Conservation (phyloP, 1,140 invertebrate species). For the Brachystomella parvula region DNA sequence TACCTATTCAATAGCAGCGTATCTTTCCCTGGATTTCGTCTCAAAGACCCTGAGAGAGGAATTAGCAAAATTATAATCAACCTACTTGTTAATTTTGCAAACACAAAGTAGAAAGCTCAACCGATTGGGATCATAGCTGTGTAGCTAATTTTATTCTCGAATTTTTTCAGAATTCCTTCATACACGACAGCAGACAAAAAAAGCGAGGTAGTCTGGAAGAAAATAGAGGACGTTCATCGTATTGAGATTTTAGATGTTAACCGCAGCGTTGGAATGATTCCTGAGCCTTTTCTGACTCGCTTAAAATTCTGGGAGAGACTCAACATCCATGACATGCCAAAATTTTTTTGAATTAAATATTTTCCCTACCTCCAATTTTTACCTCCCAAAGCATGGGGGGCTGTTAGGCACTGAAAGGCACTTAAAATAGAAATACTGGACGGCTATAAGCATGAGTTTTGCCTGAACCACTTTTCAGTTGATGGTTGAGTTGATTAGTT, state of each 20-base stretch:
- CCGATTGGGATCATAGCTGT: background rate
- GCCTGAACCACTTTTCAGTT: no score
- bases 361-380: background rate
- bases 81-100: conserved; percentile 27
- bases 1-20: conserved; percentile 26
- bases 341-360: no score
- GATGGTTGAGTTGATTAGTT: no score
- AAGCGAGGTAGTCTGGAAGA: conserved; percentile 21
- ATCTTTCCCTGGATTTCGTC: conserved; percentile 19
- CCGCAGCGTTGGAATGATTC: conserved; percentile 20
- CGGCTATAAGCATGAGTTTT: no score
- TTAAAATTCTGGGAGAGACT: conserved; percentile 32
- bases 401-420: no score
- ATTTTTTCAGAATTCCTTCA: conserved; percentile 14
- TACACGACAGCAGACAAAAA: conserved; percentile 17
- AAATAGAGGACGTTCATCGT: conserved; percentile 7
- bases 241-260: conserved; percentile 21
- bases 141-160: background rate
- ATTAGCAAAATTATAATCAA: conserved; percentile 27
- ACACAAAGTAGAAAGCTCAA: background rate
- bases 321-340: background rate
- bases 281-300: conserved; percentile 23
- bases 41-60: conserved; percentile 23
- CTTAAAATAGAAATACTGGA: no score
- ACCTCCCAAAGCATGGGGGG: no score